These are phyloP conservation scores for Daktulosphaira vitifoliae DNA, from an alignment of 1,140 invertebrate genomes.

Conservation along the genomic window DNA sequence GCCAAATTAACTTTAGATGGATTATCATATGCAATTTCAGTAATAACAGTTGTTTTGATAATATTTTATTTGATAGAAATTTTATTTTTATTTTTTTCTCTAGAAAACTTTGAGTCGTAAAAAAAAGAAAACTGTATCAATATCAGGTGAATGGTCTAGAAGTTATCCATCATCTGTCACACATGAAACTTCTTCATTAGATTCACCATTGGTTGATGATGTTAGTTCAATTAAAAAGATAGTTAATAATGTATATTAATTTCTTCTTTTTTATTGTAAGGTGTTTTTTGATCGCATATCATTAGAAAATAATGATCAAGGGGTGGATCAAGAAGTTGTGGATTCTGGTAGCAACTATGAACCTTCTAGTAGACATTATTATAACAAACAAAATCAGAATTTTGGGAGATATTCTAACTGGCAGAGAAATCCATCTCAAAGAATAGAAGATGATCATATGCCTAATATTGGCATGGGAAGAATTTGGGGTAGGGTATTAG, in stretches of 20 bases:
- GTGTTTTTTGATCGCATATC: conserved; percentile 44
- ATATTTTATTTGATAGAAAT: neutral
- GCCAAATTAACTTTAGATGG: conserved; percentile 58
- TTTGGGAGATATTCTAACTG: conserved; percentile 32
- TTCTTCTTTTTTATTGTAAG: conserved; percentile 32
- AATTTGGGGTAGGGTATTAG: conserved; percentile 54
- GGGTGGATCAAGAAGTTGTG: conserved; percentile 26
- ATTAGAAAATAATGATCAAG: conserved; percentile 20
- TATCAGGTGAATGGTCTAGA: conserved; percentile 46
- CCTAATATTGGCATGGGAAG: conserved; percentile 35
- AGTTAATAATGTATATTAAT: neutral
- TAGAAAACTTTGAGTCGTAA: conserved; percentile 49
- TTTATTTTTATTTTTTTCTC: conserved; percentile 20
- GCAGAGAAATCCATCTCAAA: conserved; percentile 26
- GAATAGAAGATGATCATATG: conserved; percentile 28
- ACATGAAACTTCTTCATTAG: conserved; percentile 39
- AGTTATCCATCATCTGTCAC: conserved; percentile 47
- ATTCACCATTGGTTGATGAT: conserved; percentile 41
- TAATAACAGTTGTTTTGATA: conserved; percentile 44
- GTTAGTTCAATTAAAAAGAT: conserved; percentile 17
- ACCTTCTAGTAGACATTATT: conserved; percentile 4
- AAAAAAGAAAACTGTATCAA: conserved; percentile 41
- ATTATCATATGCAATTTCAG: conserved; percentile 60
- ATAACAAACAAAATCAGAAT: conserved; percentile 17
- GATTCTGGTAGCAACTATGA: conserved; percentile 25